phyloP scores from a whole-genome alignment of 1,140 invertebrate genomes.

The Pissodes strobi region DNA sequence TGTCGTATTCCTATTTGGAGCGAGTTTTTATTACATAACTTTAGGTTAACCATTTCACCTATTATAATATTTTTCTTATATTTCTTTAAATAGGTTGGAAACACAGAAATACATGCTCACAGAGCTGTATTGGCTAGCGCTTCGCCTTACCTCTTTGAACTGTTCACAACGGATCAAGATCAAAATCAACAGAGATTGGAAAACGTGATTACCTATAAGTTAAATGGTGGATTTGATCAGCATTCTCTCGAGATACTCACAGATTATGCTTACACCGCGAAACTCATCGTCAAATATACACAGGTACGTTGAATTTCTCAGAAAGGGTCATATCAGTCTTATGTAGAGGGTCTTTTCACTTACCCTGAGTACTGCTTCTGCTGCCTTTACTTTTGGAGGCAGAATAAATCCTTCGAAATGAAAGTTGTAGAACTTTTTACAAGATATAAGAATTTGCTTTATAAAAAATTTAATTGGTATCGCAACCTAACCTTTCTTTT shows the following conservation, averaged over 20 bases:
- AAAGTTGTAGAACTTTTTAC: too few relatives aligned
- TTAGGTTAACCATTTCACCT: conserved; percentile 6
- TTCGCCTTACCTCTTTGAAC: conserved; percentile 77
- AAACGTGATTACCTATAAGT: conserved; percentile 65
- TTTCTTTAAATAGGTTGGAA: conserved; percentile 62
- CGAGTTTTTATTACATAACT: conserved; percentile 10
- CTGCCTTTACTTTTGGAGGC: too few relatives aligned
- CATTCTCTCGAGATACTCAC: conserved; percentile 73
- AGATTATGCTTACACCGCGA: conserved; percentile 79
- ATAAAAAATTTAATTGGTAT: too few relatives aligned
- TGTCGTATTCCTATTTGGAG: too few relatives aligned
- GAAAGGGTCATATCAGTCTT: too few relatives aligned
- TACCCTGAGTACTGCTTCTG: too few relatives aligned
- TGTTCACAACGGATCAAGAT: conserved; percentile 70
- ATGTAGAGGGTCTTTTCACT: too few relatives aligned
- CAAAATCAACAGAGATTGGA: conserved; percentile 54
- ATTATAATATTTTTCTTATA: conserved; percentile 25
- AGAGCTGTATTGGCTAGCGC: conserved; percentile 75
- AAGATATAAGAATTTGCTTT: too few relatives aligned
- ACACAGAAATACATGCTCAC: conserved; percentile 75
- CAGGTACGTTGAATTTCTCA: conserved; percentile 53
- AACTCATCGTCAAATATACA: conserved; percentile 55
- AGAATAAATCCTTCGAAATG: too few relatives aligned
- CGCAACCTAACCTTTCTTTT: too few relatives aligned
- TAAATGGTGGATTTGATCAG: conserved; percentile 71